Evolutionary conservation across 2,888 invertebrate species (phyloP).

Genomic region (Drosophila neutralis): DNA sequence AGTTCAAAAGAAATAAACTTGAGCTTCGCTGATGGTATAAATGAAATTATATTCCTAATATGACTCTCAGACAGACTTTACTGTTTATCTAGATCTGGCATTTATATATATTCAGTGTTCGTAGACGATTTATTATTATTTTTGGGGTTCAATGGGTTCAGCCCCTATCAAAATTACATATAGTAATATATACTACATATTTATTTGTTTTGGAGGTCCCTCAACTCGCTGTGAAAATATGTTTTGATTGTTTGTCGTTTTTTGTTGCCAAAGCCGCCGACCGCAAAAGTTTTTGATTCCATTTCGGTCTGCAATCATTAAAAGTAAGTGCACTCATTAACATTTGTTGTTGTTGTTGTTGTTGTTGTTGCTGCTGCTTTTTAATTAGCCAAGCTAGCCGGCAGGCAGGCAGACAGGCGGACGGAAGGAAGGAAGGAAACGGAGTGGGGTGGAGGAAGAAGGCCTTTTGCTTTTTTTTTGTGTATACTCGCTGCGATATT

Average conservation of each 20-base stretch:
- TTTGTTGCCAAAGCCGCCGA: neutral
- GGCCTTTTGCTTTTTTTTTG: neutral
- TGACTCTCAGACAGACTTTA: neutral
- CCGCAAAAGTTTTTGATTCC: neutral
- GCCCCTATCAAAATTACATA: slow-evolving; percentile 33
- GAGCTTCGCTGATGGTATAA: neutral
- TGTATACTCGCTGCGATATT: slow-evolving; percentile 14
- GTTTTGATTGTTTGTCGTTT: slow-evolving; percentile 29
- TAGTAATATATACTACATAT: too few species aligned
- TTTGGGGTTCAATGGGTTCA: neutral
- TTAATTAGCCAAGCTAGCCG: slow-evolving; percentile 35
- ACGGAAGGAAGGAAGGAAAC: neutral
- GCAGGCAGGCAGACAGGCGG: neutral
- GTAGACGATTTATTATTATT: too few species aligned
- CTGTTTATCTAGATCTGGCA: neutral
- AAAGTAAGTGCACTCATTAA: slow-evolving; percentile 72
- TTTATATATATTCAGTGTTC: neutral
- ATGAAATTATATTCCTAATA: neutral
- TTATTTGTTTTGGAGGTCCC: slow-evolving; percentile 37
- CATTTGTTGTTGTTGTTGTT: slow-evolving; percentile 52
- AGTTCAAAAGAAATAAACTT: neutral
- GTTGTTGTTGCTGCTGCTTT: slow-evolving; percentile 21
- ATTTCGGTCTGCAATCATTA: slow-evolving; percentile 36
- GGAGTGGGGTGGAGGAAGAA: neutral
- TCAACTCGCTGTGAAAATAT: slow-evolving; percentile 27